phyloP scores from a whole-genome alignment of 1,140 invertebrate species.

The Drosophila novamexicana region DNA sequence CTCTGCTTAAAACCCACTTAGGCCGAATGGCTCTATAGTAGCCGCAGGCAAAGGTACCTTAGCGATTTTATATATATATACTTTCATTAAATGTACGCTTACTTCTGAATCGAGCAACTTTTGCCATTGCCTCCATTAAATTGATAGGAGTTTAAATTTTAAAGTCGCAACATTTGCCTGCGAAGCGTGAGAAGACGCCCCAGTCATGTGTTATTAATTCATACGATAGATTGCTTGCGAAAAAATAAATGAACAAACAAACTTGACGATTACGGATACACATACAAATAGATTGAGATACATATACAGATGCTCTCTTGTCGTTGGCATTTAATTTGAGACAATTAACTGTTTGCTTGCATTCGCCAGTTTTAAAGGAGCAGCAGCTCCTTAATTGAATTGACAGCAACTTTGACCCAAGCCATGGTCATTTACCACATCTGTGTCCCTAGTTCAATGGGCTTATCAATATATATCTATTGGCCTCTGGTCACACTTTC shows the following conservation, averaged over 20 bases:
- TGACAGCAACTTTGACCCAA: slow-evolving; percentile 25
- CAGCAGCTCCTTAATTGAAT: slow-evolving; percentile 15
- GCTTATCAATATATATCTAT: slow-evolving; percentile 14
- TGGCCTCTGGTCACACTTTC: slow-evolving; percentile 18
- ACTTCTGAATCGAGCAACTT: slow-evolving; percentile 1
- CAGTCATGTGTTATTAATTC: slow-evolving; percentile 56
- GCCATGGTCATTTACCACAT: slow-evolving; percentile 11
- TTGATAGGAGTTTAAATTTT: slow-evolving; percentile 33
- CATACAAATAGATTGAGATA: not conserved
- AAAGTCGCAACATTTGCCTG: slow-evolving; percentile 22
- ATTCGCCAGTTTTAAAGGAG: slow-evolving; percentile 15
- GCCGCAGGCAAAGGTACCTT: not conserved
- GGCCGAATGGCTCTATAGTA: slow-evolving; percentile 43
- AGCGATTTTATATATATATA: not conserved
- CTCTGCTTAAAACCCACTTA: slow-evolving; percentile 65
- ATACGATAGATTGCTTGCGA: slow-evolving; percentile 14
- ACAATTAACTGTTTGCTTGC: slow-evolving; percentile 35
- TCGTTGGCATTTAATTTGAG: slow-evolving; percentile 19
- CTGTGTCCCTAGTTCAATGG: not conserved
- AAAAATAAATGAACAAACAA: slow-evolving; percentile 33
- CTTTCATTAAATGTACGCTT: slow-evolving; percentile 14
- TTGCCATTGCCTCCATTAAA: slow-evolving; percentile 16
- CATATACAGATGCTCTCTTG: not conserved
- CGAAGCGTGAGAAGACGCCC: slow-evolving; percentile 32
- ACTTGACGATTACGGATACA: slow-evolving; percentile 6